Evolutionary conservation across 2,888 invertebrate genomes (phyloP).

Genomic region (Callyntrura sp.): DNA sequence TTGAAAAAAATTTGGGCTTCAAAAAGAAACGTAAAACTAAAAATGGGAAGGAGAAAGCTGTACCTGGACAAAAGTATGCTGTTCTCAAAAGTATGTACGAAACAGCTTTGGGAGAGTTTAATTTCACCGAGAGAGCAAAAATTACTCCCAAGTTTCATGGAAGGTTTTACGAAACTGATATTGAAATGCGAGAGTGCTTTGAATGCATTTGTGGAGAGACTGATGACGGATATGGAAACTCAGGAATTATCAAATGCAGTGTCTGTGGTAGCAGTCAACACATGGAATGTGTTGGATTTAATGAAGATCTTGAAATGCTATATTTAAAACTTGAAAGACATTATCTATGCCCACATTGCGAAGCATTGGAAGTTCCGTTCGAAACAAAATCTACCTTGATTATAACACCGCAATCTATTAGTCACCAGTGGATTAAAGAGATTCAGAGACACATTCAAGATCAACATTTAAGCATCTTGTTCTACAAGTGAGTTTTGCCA

Average conservation of each 20-base stretch:
- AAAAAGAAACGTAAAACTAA: constrained; percentile 33
- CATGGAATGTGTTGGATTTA: constrained; percentile 88
- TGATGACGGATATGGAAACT: constrained; percentile 12
- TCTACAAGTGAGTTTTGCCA: constrained; percentile 85
- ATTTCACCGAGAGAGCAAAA: constrained; percentile 73
- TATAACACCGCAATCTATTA: constrained; percentile 89
- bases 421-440: constrained; percentile 91
- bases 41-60: constrained; percentile 27
- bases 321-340: constrained; percentile 5
- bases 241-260: constrained; percentile 86
- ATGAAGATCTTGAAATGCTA: constrained; percentile 82
- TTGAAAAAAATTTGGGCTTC: background rate
- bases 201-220: constrained; percentile 86
- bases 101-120: constrained; percentile 80
- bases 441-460: constrained; percentile 88
- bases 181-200: constrained; percentile 84
- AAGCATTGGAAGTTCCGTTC: constrained; percentile 85
- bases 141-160: constrained; percentile 79
- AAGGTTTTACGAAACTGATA: constrained; percentile 83
- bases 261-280: constrained; percentile 89
- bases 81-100: constrained; percentile 82
- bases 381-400: constrained; percentile 90
- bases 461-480: constrained; percentile 86
- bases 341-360: constrained; percentile 83
- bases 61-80: constrained; percentile 79